Conservation (phyloP, 2,113 vertebrate species). For the Callipepla squamata region DNA sequence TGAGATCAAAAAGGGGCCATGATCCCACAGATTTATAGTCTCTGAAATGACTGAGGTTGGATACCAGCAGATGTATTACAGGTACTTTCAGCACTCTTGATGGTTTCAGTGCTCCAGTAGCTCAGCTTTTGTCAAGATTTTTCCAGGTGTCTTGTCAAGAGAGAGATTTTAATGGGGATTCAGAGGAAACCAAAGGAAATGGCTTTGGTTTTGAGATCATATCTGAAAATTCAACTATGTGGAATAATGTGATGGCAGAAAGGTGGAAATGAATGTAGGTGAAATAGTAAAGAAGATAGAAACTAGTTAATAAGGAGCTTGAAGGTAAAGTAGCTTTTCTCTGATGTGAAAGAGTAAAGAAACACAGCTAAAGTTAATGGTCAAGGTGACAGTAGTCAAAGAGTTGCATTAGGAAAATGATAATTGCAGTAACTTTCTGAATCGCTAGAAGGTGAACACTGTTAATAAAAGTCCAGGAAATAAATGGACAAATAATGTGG, state of each 20-base stretch:
- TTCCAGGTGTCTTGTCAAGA: not conserved
- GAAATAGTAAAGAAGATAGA: not conserved
- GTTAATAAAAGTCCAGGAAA: not conserved
- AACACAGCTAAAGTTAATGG: not conserved
- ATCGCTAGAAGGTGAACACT: not conserved
- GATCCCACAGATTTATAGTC: not conserved
- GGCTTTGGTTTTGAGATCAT: fast-evolving
- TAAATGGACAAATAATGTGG: not conserved
- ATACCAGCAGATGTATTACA: not conserved
- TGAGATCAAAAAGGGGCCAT: not conserved
- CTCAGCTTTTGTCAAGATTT: not conserved
- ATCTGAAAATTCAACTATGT: not conserved
- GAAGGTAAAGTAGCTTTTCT: not conserved
- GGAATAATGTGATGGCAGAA: not conserved
- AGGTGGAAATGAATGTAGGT: not conserved
- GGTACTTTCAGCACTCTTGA: not conserved
- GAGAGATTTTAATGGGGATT: not conserved
- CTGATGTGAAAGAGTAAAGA: not conserved
- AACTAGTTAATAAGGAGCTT: not conserved
- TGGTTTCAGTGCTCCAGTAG: not conserved
- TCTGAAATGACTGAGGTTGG: not conserved
- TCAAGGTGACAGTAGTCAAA: not conserved
- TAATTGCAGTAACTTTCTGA: not conserved
- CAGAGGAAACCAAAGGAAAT: not conserved
- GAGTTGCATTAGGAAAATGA: not conserved